Evolutionary conservation across 2,797 vertebrate genomes (phyloP), one percentile per base, ranked within the genome.

Genomic region (Acipenser ruthenus): DNA sequence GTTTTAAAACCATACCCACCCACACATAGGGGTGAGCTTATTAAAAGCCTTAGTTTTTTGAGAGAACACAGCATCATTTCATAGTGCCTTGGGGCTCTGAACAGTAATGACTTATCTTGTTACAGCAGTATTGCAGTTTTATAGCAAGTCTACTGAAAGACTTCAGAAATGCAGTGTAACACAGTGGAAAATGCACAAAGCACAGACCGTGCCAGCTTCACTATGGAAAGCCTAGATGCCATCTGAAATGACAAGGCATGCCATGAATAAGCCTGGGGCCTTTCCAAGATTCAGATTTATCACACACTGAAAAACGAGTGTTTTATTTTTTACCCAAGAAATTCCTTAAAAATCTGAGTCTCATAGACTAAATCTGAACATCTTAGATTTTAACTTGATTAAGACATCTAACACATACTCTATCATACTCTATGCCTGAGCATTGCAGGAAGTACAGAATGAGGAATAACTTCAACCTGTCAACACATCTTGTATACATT

Each of bases 191-290:
- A 82, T 83, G 84, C 83, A 78, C 82, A 84, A 77, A 80, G 73
- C 78, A 74, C 73, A 59, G 83, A 79, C 68, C 69, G 70, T 85
- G 86, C 87, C 87, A 85, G 82, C 80, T 85, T 84, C 81, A 85
- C 87, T 83, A 82, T 79, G 82, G 81, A 83, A 80, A 78, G 79
- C 72, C 71, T 82, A 79, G 70, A 79, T 77, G 86, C 77, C 90
- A 90, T 89, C 83, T 79, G 87, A 90, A 86, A 88, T 90, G 88
- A 89, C 86, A 89, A 83, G 83, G 77, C 74, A 71, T 88, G 88
- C 87, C 88, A 89, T 81, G 70, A 63, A 80, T 84, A 60, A 69
- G 82, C 88, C 87, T 12, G 67, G 68, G 87, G 88, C 83, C 72
- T 71, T 88, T 86, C 81, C 83, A 82, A 78, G 82, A 81, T 86